These are phyloP conservation scores for Drosophila putrida DNA, from an alignment of 2,888 invertebrate species.

Conservation along the genomic window DNA sequence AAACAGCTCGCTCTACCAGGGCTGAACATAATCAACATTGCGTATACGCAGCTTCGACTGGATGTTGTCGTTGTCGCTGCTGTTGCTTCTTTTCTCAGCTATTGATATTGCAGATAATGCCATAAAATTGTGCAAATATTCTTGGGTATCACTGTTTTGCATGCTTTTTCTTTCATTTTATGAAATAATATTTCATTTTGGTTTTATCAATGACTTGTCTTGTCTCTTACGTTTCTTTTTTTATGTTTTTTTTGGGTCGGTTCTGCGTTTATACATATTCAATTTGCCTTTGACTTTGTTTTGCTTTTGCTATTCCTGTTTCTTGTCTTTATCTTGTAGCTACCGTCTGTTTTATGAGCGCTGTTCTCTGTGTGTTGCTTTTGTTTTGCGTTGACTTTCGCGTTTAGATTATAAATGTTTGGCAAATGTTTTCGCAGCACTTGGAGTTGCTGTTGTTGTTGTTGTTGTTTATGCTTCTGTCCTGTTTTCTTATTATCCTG, in stretches of 20 bases:
- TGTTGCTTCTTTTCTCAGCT: conserved; percentile 19
- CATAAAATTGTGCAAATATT: conserved; percentile 69
- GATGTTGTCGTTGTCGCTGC: conserved; percentile 13
- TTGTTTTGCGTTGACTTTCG: conserved; percentile 65
- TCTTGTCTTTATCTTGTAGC: conserved; percentile 40
- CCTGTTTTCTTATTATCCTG: conserved; percentile 30
- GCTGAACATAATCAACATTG: conserved; percentile 62
- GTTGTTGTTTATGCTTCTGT: conserved; percentile 34
- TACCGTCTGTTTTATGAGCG: conserved; percentile 46
- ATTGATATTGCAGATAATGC: conserved; percentile 69
- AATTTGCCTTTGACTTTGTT: conserved; percentile 46
- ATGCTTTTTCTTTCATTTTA: conserved; percentile 25
- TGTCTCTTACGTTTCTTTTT: conserved; percentile 12
- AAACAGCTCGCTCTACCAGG: conserved; percentile 16
- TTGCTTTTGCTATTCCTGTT: conserved; percentile 37
- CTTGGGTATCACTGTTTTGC: conserved; percentile 52
- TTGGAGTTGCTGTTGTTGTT: conserved; percentile 14
- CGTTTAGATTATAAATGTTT: conserved; percentile 70
- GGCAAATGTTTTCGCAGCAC: conserved; percentile 59
- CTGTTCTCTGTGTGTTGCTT: conserved; percentile 36
- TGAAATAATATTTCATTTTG: conserved; percentile 52
- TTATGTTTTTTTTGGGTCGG: conserved; percentile 6
- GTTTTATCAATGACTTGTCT: conserved; percentile 39
- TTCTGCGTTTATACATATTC: conserved; percentile 36
- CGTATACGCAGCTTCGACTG: conserved; percentile 60